phyloP scores from a whole-genome alignment of 2,888 invertebrate species.

The Cabera pusaria region DNA sequence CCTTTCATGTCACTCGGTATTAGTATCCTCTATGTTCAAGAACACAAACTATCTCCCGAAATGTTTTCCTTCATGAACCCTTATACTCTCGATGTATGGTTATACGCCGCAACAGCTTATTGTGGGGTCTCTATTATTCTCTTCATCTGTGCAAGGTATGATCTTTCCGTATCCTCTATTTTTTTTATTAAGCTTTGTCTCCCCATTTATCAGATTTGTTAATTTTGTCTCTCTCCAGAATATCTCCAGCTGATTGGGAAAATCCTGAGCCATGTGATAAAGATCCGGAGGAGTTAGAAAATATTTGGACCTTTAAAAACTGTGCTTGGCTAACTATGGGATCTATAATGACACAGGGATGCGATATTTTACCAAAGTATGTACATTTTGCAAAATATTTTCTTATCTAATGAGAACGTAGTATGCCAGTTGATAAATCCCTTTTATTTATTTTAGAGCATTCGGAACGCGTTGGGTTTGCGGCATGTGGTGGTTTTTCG shows the following conservation, averaged over 20 bases:
- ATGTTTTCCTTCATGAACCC: slow-evolving; percentile 95
- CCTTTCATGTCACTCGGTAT: slow-evolving; percentile 98
- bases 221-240: slow-evolving; percentile 76
- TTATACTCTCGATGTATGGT: slow-evolving; percentile 92
- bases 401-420: too few relatives aligned
- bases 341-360: slow-evolving; percentile 96
- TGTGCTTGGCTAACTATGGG: slow-evolving; percentile 97
- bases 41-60: slow-evolving; percentile 88
- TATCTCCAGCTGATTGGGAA: slow-evolving; percentile 96
- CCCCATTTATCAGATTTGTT: too few relatives aligned
- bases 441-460: slow-evolving; percentile 88
- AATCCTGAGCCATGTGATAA: slow-evolving; percentile 95
- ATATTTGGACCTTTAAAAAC: slow-evolving; percentile 93
- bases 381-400: too few relatives aligned
- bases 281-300: slow-evolving; percentile 93
- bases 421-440: too few relatives aligned
- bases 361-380: slow-evolving; percentile 95
- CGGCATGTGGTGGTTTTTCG: slow-evolving; percentile 97
- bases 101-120: slow-evolving; percentile 93
- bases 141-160: slow-evolving; percentile 90
- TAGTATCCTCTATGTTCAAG: slow-evolving; percentile 93
- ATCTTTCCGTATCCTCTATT: background rate
- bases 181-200: too few relatives aligned
- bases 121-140: slow-evolving; percentile 91
- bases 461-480: slow-evolving; percentile 95